Evolutionary conservation across 2,888 invertebrate genomes (phyloP).

Genomic region (Eueremaeus valkanovi): DNA sequence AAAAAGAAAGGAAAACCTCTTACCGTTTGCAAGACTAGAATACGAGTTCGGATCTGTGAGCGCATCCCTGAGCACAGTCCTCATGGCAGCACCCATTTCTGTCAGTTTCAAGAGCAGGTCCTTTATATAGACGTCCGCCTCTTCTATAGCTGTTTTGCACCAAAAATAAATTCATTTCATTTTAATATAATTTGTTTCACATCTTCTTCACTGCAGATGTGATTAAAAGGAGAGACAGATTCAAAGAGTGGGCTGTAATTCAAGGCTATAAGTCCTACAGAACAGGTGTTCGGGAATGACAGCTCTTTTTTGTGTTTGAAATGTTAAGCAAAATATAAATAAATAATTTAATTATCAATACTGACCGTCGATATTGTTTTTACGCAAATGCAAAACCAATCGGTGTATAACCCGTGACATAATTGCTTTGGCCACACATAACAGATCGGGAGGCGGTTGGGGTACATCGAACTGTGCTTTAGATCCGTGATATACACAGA

Average conservation of each 20-base stretch:
- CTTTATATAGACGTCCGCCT: slow-evolving; percentile 78
- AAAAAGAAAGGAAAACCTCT: slow-evolving; percentile 26
- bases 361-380: slow-evolving; percentile 41
- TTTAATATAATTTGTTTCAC: neutral
- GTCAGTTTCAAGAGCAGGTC: slow-evolving; percentile 84
- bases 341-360: neutral
- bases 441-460: slow-evolving; percentile 74
- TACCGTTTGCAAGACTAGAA: slow-evolving; percentile 50
- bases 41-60: slow-evolving; percentile 77
- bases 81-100: slow-evolving; percentile 95
- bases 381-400: slow-evolving; percentile 73
- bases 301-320: too few species aligned
- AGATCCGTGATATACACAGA: slow-evolving; percentile 89
- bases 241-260: neutral
- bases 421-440: slow-evolving; percentile 87
- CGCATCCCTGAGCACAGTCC: slow-evolving; percentile 83
- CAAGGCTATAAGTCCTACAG: neutral
- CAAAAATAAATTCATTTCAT: slow-evolving; percentile 28
- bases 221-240: neutral
- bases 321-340: too few species aligned
- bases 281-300: slow-evolving; percentile 7
- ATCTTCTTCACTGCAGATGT: neutral
- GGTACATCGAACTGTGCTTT: slow-evolving; percentile 64
- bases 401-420: slow-evolving; percentile 88
- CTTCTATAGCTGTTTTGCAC: slow-evolving; percentile 69